Conservation (phyloP, 2,113 vertebrate genomes). For the Indicator maculatus region DNA sequence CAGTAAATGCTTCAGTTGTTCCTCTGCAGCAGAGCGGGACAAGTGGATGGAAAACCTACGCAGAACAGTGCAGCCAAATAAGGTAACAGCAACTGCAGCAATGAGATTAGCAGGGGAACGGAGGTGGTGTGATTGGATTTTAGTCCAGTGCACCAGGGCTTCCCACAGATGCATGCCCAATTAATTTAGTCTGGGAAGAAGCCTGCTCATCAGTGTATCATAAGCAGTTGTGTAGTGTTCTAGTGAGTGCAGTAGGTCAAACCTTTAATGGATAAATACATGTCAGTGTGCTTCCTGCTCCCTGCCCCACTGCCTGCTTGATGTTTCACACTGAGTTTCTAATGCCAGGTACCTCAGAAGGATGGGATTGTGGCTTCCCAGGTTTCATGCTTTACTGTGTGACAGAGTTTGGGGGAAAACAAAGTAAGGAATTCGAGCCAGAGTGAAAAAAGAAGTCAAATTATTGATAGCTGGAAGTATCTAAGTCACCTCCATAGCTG, state of each 20-base stretch:
- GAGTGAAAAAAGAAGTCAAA: not conserved
- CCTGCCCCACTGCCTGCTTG: not conserved
- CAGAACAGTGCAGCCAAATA: conserved; percentile 93
- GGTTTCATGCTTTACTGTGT: not conserved
- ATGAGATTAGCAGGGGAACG: not conserved
- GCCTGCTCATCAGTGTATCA: not conserved
- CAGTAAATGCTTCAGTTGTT: conserved; percentile 96
- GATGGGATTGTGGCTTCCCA: accelerated
- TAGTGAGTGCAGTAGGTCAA: not conserved
- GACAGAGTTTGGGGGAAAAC: not conserved
- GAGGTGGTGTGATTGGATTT: conserved; percentile 33
- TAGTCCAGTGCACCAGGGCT: not conserved
- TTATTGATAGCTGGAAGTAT: not conserved
- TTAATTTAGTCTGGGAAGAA: conserved; percentile 39
- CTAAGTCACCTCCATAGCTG: not conserved
- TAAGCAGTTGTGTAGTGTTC: not conserved
- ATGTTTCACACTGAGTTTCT: not conserved
- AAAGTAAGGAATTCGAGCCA: not conserved
- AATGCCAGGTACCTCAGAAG: not conserved
- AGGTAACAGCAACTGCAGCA: conserved; percentile 79
- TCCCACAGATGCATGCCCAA: not conserved
- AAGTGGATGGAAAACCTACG: conserved; percentile 99
- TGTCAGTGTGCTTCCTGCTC: accelerated
- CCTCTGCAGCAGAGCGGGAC: conserved; percentile 94
- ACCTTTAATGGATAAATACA: not conserved